Evolutionary conservation across 2,888 invertebrate genomes (phyloP).

Genomic region (Dilophus febrilis): DNA sequence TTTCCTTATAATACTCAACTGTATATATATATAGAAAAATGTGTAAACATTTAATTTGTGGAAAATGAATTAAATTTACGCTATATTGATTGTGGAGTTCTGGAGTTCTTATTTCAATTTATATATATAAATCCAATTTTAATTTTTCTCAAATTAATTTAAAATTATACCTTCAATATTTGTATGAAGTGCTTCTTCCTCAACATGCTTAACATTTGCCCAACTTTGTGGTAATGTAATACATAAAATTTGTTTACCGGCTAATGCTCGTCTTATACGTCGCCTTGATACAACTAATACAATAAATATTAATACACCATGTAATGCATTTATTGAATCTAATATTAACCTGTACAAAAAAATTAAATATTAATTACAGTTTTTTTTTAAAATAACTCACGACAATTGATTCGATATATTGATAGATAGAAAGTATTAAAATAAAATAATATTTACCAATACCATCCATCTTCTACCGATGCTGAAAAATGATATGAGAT

Average conservation of each 20-base stretch:
- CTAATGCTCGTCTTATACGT: constrained; percentile 34
- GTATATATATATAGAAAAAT: too few species aligned
- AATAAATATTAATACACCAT: constrained; percentile 42
- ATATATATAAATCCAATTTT: too few species aligned
- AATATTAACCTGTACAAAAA: constrained; percentile 34
- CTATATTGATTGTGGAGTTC: too few species aligned
- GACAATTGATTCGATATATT: too few species aligned
- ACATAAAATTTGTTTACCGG: constrained; percentile 23
- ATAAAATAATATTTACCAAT: constrained; percentile 1
- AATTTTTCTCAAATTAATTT: too few species aligned
- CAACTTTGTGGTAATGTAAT: constrained; percentile 25
- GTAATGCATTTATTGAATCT: constrained; percentile 40
- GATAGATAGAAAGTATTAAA: too few species aligned
- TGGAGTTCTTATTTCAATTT: too few species aligned
- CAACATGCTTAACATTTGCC: constrained; percentile 24
- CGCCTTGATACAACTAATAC: constrained; percentile 39
- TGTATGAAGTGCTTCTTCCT: constrained; percentile 11
- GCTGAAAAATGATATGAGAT: constrained; percentile 24
- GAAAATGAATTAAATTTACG: too few species aligned
- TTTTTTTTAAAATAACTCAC: too few species aligned
- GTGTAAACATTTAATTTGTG: too few species aligned
- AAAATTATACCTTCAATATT: too few species aligned
- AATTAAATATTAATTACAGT: not conserved
- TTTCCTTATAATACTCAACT: too few species aligned
- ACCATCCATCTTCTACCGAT: not conserved